phyloP scores from a whole-genome alignment of 2,113 vertebrate genomes.

The Paramisgurnus dabryanus region DNA sequence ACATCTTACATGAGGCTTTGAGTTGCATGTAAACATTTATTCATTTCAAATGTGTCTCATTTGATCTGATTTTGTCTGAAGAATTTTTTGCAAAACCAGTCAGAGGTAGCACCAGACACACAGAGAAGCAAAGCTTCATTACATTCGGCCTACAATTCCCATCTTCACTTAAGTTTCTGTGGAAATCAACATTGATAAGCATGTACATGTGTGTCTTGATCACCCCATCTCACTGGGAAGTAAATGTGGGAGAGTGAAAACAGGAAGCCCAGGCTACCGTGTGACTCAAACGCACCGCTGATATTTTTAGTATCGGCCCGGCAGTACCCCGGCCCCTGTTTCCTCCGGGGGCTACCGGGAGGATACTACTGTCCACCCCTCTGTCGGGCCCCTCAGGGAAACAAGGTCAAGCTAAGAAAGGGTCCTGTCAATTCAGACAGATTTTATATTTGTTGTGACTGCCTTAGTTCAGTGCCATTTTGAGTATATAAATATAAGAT shows the following conservation, averaged over 20 bases:
- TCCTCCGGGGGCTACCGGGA: constrained; percentile 64
- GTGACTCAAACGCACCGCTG: constrained; percentile 72
- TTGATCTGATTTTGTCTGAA: no score
- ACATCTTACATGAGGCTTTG: no score
- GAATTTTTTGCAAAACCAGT: neutral
- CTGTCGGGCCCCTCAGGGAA: constrained; percentile 35
- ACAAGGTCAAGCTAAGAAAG: constrained; percentile 24
- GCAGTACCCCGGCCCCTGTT: constrained; percentile 58
- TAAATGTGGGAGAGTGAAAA: constrained; percentile 75
- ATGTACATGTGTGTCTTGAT: constrained; percentile 16
- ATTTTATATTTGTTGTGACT: constrained; percentile 26
- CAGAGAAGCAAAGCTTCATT: neutral
- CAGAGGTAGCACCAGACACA: neutral
- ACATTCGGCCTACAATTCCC: neutral
- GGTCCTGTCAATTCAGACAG: constrained; percentile 27
- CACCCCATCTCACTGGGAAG: constrained; percentile 67
- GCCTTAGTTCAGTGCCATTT: constrained; percentile 15
- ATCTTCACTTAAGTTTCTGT: neutral
- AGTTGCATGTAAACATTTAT: no score
- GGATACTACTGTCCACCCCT: constrained; percentile 63
- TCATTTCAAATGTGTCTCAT: no score
- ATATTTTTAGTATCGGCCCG: constrained; percentile 69
- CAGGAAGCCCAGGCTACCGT: constrained; percentile 75
- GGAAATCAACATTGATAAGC: constrained; percentile 32
- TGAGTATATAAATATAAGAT: constrained; percentile 29